These are phyloP conservation scores for Drosophila fulvimacula DNA, from an alignment of 2,888 invertebrate species.

Conservation along the genomic window DNA sequence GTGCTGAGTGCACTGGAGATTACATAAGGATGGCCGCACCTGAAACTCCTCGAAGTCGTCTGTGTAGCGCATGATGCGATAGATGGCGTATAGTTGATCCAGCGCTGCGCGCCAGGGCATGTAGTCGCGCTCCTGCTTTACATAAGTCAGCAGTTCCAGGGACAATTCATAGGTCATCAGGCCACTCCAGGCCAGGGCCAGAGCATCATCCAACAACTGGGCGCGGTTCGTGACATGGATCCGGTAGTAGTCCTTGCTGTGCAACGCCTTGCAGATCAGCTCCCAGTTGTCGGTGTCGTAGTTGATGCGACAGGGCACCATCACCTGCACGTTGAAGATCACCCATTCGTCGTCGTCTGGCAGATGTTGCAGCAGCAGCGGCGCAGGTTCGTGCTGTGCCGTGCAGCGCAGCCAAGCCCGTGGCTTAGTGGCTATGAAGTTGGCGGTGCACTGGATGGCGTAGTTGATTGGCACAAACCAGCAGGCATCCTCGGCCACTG, in stretches of 20 bases:
- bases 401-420: slow-evolving; percentile 86
- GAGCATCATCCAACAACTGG: slow-evolving; percentile 92
- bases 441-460: slow-evolving; percentile 84
- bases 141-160: slow-evolving; percentile 86
- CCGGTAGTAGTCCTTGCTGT: slow-evolving; percentile 84
- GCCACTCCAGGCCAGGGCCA: slow-evolving; percentile 88
- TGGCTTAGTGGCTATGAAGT: slow-evolving; percentile 86
- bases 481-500: slow-evolving; percentile 65
- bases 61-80: slow-evolving; percentile 87
- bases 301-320: slow-evolving; percentile 90
- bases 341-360: slow-evolving; percentile 87
- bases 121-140: slow-evolving; percentile 84
- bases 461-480: slow-evolving; percentile 89
- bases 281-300: slow-evolving; percentile 91
- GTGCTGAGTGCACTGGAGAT: neutral
- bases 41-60: slow-evolving; percentile 88
- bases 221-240: slow-evolving; percentile 91
- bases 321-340: slow-evolving; percentile 90
- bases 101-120: slow-evolving; percentile 86
- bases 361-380: slow-evolving; percentile 70
- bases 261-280: slow-evolving; percentile 86
- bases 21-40: slow-evolving; percentile 72
- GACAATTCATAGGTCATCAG: slow-evolving; percentile 88
- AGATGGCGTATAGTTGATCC: slow-evolving; percentile 86
- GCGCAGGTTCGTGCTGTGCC: slow-evolving; percentile 22